Evolutionary conservation across 1,140 invertebrate genomes (phyloP), one percentile per base, ranked within the genome.

Genomic region (Temnothorax curvispinosus): DNA sequence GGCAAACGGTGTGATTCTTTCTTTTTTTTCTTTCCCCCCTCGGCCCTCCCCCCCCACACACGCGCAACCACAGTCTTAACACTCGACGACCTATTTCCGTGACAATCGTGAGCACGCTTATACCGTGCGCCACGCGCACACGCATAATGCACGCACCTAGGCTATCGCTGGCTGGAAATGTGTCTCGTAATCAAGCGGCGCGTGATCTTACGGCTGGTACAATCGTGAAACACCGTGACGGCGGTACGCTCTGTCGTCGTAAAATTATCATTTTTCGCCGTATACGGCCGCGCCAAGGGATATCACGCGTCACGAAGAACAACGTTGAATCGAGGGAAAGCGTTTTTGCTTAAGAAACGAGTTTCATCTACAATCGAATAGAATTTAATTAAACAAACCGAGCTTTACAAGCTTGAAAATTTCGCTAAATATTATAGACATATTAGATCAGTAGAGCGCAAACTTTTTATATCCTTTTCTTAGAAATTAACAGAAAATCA

Each of bases 41-140:
- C n/a, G n/a, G n/a, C n/a, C n/a, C n/a, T n/a, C 27, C 27, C 27
- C 27, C 27, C 27, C 27, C 44, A 0, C 5, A 65, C 76, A 65
- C 27, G 18, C 9, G 35, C 58, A 41, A 60, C 32, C n/a, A 18
- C 38, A 11, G 54, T 50, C 15, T 32, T 52, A 32, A 9, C 52
- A 60, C 32, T 67, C 67, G 74, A 47, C 82, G 88, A 89, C 87
- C 88, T 86, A 89, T 89, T 89, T 89, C 54, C 87, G 81, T 86
- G 58, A 80, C 88, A 89, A 89, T 86, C 74, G 67, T 69, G 87
- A 86, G 60, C 87, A 89, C 71, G 72, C 56, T 65, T 76, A 60
- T 77, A 54, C 77, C 6, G 50, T 76, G 56, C 60, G 74, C 75
- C 65, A 87, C 65, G 64, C 64, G 74, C 69, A n/a, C 77, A 58